Base-by-base conservation (phyloP, 2,888 invertebrate genomes). In the Nezara viridula region DNA sequence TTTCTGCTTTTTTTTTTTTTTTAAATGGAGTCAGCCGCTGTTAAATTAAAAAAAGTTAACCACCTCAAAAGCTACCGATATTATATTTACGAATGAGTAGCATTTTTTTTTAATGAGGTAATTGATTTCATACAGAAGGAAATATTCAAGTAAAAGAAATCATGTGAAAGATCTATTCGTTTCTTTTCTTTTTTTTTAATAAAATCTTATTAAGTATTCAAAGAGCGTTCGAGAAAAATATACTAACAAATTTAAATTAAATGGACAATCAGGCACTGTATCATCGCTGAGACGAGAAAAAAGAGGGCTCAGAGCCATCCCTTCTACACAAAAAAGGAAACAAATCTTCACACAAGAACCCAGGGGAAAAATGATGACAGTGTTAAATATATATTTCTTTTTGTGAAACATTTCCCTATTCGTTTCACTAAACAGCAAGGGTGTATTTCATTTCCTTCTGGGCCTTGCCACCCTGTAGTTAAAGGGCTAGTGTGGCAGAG, bases 351-450 rank as follows among this genome's bases (percentile, higher is more conserved):
- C 16, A 37, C 6, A 73, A 73, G 32, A 37, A 73, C 32, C 66
- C 32, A n/a, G 44, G 14, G 44, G 44, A 44, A 47, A 81, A 81
- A 81, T 81, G 44, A 47, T 47, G 81, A 81, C 44, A 81, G 44
- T 47, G 44, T 37, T 81, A 81, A 81, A 81, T 44, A 81, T 73
- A 73, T 81, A 81, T 81, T 81, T 81, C 44, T 81, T 81, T 44
- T 47, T 40, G 24, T 44, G 44, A n/a, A 44, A 44, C n/a, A 44
- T 81, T 16, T 40, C 44, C 44, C 81, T n/a, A n/a, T 81, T 81
- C 81, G 81, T 81, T 81, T 81, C 44, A 81, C 81, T 81, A 47
- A 81, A 81, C 66, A 73, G 52, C 6, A 16, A 32, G 49, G 49
- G 40, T 50, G 47, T 86, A 85, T 85, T 85, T 49, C 44, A 49